Evolutionary conservation across 2,113 vertebrate species (phyloP), one percentile per base, ranked within the genome.

Genomic region (Regulus satrapa): DNA sequence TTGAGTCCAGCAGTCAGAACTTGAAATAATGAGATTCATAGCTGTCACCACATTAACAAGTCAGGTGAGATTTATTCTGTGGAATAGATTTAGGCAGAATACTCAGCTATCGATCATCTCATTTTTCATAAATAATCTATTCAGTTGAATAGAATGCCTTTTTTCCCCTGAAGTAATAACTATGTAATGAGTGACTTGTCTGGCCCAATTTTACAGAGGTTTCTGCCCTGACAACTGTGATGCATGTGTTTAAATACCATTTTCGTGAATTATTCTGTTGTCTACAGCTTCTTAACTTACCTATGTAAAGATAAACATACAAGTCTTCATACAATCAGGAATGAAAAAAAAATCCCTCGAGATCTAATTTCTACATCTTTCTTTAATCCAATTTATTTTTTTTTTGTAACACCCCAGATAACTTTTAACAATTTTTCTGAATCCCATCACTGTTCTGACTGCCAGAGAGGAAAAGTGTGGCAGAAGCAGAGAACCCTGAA

Each of bases 21-120:
- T 95, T 96, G 89, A 96, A 97, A 92, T 94, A 94, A 97, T 88
- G 86, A 97, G 91, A 97, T 98, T 96, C 92, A 92, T 94, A 97
- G 95, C 95, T 93, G 96, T 84, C 87, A 85, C 72, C 85, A 68
- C 48, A 92, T 89, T 92, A 96, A 95, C 49, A 94, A 94, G 68
- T 82, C 92, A 89, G 92, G 88, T 16, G 73, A 98, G 85, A 93
- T 96, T 97, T 94, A 81, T 93, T 83, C 64, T 5, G 9, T 64
- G 66, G 63, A 93, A 95, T 85, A 87, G 61, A 84, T 81, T 94
- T 78, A 95, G 91, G 77, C 62, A 95, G 82, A 96, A 95, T 87
- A 78, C 72, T 94, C 75, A 96, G 92, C 87, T 96, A 97, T 80
- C 55, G 52, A 75, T 94, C 87, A 94, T 77, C 73, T 94, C 51